Evolutionary conservation across 2,888 invertebrate genomes (phyloP).

Genomic region (Cremastinae sp.): DNA sequence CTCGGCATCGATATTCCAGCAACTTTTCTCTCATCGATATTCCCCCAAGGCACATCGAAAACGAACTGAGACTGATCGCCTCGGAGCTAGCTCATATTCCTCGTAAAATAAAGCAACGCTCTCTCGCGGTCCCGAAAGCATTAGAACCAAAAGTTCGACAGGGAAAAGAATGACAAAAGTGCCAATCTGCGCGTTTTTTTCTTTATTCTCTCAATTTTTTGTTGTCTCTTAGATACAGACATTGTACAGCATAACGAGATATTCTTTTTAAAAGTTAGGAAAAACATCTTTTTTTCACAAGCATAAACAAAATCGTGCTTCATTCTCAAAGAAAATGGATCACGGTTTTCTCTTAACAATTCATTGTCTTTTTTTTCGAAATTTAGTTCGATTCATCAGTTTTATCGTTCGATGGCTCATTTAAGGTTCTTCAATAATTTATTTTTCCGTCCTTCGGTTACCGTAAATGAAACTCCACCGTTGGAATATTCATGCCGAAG

Average conservation of each 20-base stretch:
- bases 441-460: not conserved
- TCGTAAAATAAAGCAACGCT: conserved; percentile 6
- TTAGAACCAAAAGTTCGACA: conserved; percentile 12
- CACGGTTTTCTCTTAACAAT: no score
- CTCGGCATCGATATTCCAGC: conserved; percentile 2
- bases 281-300: no score
- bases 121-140: not conserved
- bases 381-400: no score
- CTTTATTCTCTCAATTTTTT: conserved; percentile 6
- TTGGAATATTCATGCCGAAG: not conserved
- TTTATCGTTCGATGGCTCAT: no score
- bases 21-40: conserved; percentile 18
- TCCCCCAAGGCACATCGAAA: conserved; percentile 29
- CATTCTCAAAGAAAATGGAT: no score
- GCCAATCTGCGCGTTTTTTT: conserved; percentile 1
- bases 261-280: not conserved
- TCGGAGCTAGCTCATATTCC: not conserved
- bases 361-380: no score
- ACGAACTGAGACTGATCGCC: conserved; percentile 27
- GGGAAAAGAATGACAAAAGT: conserved; percentile 14
- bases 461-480: not conserved
- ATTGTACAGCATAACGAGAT: not conserved
- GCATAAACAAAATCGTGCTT: no score
- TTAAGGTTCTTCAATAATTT: not conserved
- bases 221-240: not conserved